These are phyloP conservation scores for Pseudocheirus occidentalis DNA, from an alignment of 2,797 vertebrate genomes.

Conservation along the genomic window DNA sequence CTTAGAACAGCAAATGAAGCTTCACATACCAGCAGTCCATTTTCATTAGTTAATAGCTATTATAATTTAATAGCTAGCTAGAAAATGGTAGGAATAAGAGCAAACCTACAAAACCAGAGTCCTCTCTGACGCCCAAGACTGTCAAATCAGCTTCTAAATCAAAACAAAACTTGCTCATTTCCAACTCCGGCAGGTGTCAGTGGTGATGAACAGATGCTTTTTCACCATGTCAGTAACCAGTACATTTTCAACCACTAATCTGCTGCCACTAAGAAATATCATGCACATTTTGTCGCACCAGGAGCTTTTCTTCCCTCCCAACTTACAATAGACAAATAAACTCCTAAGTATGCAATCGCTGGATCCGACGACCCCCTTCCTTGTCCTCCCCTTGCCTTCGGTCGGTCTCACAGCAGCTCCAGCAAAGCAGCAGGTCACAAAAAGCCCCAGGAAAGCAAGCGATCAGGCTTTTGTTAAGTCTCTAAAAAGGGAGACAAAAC, in stretches of 20 bases:
- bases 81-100: slow-evolving; percentile 1
- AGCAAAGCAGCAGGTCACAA: slow-evolving; percentile 50
- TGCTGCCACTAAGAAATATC: neutral
- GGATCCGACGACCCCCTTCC: neutral
- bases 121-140: neutral
- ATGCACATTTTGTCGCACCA: slow-evolving; percentile 6
- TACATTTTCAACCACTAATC: neutral
- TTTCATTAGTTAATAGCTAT: neutral
- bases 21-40: neutral
- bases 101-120: neutral
- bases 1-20: neutral
- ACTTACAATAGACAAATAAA: neutral
- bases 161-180: neutral
- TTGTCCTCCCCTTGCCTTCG: slow-evolving; percentile 48
- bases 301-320: neutral
- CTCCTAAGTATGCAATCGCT: neutral
- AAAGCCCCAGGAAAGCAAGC: slow-evolving; percentile 53
- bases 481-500: slow-evolving; percentile 15
- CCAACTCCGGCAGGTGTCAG: neutral
- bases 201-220: neutral
- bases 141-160: neutral
- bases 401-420: slow-evolving; percentile 60
- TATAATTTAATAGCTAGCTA: slow-evolving; percentile 19
- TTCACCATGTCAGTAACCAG: neutral
- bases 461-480: slow-evolving; percentile 71